These are phyloP conservation scores for Ostrea edulis DNA, from an alignment of 1,140 invertebrate genomes.

Conservation along the genomic window DNA sequence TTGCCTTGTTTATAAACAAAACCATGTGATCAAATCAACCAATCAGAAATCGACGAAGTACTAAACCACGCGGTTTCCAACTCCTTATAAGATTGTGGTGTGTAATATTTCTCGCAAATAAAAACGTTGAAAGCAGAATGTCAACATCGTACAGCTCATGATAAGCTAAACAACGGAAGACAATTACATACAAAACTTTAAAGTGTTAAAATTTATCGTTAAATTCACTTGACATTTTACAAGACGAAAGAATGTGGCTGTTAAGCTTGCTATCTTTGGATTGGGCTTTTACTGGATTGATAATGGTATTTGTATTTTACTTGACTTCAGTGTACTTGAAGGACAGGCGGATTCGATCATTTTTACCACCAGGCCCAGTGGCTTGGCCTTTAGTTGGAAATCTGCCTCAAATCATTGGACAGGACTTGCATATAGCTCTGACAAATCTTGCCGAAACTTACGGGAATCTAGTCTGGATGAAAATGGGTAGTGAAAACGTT, in stretches of 20 bases:
- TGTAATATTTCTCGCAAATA: conserved; percentile 32
- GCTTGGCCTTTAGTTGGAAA: conserved; percentile 59
- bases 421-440: conserved; percentile 58
- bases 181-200: background rate
- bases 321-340: conserved; percentile 41
- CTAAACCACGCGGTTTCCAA: conserved; percentile 41
- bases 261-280: conserved; percentile 35
- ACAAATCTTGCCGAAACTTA: conserved; percentile 50
- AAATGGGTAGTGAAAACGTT: conserved; percentile 58
- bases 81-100: conserved; percentile 18
- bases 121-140: conserved; percentile 18
- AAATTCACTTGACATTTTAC: background rate
- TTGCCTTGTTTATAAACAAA: conserved; percentile 46
- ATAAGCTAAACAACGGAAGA: background rate
- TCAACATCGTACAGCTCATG: background rate
- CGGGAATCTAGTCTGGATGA: conserved; percentile 58
- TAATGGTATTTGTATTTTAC: conserved; percentile 38
- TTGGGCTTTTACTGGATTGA: conserved; percentile 41
- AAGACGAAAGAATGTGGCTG: background rate
- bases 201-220: conserved; percentile 1
- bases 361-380: conserved; percentile 55
- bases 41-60: conserved; percentile 19
- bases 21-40: conserved; percentile 22
- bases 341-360: background rate
- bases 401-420: conserved; percentile 56